Base-by-base conservation (phyloP, 2,888 invertebrate species). In the Caenorhabditis zanzibari region DNA sequence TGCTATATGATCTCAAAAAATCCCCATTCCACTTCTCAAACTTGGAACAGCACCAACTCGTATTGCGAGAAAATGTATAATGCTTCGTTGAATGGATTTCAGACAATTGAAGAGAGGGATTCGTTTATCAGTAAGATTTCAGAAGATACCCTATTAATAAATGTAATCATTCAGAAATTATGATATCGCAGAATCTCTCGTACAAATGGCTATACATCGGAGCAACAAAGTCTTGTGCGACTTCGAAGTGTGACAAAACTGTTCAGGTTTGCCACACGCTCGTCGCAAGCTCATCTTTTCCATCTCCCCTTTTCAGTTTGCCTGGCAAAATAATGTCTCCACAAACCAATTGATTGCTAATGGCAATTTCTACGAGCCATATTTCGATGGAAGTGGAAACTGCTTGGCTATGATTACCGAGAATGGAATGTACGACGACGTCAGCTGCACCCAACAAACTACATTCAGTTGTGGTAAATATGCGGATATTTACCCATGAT, bases 41-140 rank as follows among this genome's bases (percentile, higher is more conserved):
- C 56, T 22, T 69, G 41, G 38, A 26, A 56, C 26, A 16, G 24
- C 3, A n/a, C 69, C 14, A 26, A 56, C 6, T 16, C 26, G 5
- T 69, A 56, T 38, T 69, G 69, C 7, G 2, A 24, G 16, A 16
- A 52, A 10, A 32, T 24, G 0, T 56, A n/a, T 10, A 56, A 56
- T 38, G 69, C 54, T 19, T 22, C 54, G 14, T n/a, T 69, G 26
- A 69, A 69, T 41, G 69, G 54, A 38, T 69, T 69, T n/a, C 56
- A 69, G 41, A 69, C 69, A 0, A 14, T n/a, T n/a, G 41, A 69
- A 12, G 69, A 69, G 24, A 56, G 69, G n/a, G 16, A 5, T 10
- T 14, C 38, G 6, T 69, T 69, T 24, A 24, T 69, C n/a, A n/a
- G 68, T 68, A 19, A 47, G 19, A 38, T 9, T 24, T 12, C 4